Percentiles rank a stretch among this genome's conserved stretches.
phyloP scores from a whole-genome alignment of 2,797 vertebrate species.

The Sebastes cheni region DNA sequence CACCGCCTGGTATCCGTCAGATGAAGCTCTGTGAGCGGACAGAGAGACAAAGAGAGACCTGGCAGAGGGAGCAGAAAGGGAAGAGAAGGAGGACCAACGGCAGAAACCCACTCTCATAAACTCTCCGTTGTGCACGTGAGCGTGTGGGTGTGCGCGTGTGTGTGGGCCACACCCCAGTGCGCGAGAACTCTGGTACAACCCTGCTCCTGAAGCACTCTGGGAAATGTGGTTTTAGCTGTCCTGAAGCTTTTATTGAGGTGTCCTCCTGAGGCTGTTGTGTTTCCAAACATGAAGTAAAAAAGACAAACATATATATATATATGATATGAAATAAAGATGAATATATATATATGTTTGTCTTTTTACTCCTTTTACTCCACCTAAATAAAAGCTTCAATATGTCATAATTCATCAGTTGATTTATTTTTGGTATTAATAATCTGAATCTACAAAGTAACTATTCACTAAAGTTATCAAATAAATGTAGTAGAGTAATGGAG shows the following conservation, averaged over 20 bases:
- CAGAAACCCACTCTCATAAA: conserved; percentile 27
- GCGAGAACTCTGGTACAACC: background rate
- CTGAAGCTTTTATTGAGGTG: too few species aligned
- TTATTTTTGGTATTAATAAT: too few species aligned
- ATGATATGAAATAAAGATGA: too few species aligned
- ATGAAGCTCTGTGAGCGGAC: conserved; percentile 3
- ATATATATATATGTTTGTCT: too few species aligned
- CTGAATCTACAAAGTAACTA: too few species aligned
- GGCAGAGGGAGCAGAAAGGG: background rate
- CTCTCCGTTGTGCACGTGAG: conserved; percentile 22
- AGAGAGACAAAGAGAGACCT: conserved; percentile 4
- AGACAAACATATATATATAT: too few species aligned
- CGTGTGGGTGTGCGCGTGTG: background rate
- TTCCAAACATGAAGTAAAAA: background rate
- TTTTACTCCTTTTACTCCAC: too few species aligned
- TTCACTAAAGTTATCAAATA: too few species aligned
- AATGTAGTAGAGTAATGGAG: too few species aligned
- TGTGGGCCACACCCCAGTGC: conserved; percentile 61
- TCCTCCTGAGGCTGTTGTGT: accelerated
- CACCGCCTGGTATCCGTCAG: conserved; percentile 48
- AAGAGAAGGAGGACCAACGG: conserved; percentile 12
- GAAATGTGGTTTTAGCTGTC: conserved; percentile 46
- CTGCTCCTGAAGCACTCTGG: conserved; percentile 44
- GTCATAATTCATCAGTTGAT: too few species aligned
- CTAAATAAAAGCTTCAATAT: too few species aligned